Conservation (phyloP, 2,113 vertebrate genomes). For the Fulmarus glacialis region DNA sequence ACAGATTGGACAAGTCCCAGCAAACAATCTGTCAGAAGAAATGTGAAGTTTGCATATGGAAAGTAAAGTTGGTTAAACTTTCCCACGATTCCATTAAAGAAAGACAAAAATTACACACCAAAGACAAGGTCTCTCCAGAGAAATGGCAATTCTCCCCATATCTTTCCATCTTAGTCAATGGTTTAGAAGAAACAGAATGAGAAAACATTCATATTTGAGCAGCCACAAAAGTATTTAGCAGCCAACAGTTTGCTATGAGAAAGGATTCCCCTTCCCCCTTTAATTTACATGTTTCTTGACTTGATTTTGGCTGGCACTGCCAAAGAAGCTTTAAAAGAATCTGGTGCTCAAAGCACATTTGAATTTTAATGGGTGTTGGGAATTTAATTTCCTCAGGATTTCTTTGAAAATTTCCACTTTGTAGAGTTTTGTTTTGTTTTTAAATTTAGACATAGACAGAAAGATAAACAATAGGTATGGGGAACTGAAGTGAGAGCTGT, state of each 20-base stretch:
- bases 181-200: not conserved
- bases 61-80: constrained; percentile 30
- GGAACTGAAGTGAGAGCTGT: not conserved
- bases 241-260: not conserved
- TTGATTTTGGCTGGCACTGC: not conserved
- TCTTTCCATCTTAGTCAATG: not conserved
- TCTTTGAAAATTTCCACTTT: not conserved
- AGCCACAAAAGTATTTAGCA: not conserved
- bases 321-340: not conserved
- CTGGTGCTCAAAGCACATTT: not conserved
- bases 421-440: not conserved
- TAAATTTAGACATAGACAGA: not conserved
- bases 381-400: not conserved
- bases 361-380: not conserved
- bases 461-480: not conserved
- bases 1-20: constrained; percentile 63
- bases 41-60: constrained; percentile 47
- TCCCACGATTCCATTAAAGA: constrained; percentile 48
- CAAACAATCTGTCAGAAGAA: constrained; percentile 56
- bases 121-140: not conserved
- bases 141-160: not conserved
- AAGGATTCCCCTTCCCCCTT: not conserved
- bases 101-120: not conserved
- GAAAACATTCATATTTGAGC: not conserved
- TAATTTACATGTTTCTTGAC: not conserved